phyloP scores from a whole-genome alignment of 2,888 invertebrate species.

The Lissonota sp. region DNA sequence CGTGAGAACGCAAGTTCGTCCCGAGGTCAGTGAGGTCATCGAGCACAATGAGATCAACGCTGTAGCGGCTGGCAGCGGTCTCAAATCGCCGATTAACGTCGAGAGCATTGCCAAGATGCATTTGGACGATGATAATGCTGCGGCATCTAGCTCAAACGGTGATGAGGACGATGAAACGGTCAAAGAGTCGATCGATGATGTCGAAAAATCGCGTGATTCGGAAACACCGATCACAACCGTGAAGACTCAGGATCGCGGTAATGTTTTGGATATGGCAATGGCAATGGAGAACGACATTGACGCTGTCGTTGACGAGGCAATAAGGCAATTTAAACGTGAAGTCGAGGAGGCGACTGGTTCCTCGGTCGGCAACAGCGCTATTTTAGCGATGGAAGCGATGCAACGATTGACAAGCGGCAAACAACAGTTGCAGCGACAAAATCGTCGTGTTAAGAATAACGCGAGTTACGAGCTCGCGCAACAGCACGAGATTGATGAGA shows the following conservation, averaged over 20 bases:
- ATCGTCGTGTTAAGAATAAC: slow-evolving; percentile 77
- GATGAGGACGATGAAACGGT: slow-evolving; percentile 32
- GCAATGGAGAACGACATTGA: slow-evolving; percentile 79
- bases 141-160: neutral
- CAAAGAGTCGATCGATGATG: slow-evolving; percentile 12
- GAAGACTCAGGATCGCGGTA: slow-evolving; percentile 79
- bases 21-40: slow-evolving; percentile 43
- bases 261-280: slow-evolving; percentile 77
- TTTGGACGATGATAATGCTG: slow-evolving; percentile 68
- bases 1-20: slow-evolving; percentile 76
- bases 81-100: slow-evolving; percentile 60
- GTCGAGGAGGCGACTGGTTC: slow-evolving; percentile 72
- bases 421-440: slow-evolving; percentile 51
- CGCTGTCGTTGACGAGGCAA: slow-evolving; percentile 77
- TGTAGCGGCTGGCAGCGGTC: slow-evolving; percentile 17
- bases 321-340: slow-evolving; percentile 76
- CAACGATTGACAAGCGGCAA: slow-evolving; percentile 62
- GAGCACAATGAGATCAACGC: neutral
- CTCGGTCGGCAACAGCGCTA: slow-evolving; percentile 28
- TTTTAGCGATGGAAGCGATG: slow-evolving; percentile 66
- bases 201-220: neutral
- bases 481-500: slow-evolving; percentile 77
- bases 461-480: slow-evolving; percentile 82
- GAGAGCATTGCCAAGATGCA: slow-evolving; percentile 44
- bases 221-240: slow-evolving; percentile 73